Base-by-base conservation (phyloP, 2,797 vertebrate species). In the Diglossa cyanea region DNA sequence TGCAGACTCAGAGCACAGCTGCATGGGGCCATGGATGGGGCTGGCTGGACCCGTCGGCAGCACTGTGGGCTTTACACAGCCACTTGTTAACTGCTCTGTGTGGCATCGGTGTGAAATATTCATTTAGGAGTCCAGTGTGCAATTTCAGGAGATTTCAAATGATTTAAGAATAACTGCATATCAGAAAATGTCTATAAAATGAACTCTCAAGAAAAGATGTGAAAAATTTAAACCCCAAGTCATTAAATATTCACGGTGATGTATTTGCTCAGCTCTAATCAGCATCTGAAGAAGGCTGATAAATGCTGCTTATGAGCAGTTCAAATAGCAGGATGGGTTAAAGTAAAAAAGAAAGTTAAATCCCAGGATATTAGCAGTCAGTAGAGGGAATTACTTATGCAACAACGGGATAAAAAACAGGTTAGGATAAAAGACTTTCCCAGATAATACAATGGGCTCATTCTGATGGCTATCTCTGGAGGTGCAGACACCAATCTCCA, bases 251-350 rank as follows among this genome's bases (percentile, higher is more conserved):
- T 95, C 93, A 82, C 6, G 0, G 39, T 84, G 71, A 84, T 75
- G 9, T 92, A 86, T 92, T 95, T 92, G 66, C 62, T 88, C 50
- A 65, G 68, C 26, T 93, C 50, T 86, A 83, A 90, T 81, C 70
- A 75, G 73, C 1, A 0, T 68, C 44, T 31, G 0, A 88, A 88
- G 54, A 80, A 39, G 62, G 51, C 23, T 84, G 70, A 86, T 78
- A 86, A 92, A 90, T 2, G 8, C 66, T 73, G 35, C 50, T 72
- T 74, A 71, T 0, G 0, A 88, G 53, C 47, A 72, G 58, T 89
- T 90, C 70, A 84, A 79, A 85, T 79, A 82, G 68, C 5, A 14
- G 50, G 57, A 74, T 33, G 16, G 70, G 94, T 81, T 72, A 88
- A 90, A 88, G 39, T 47, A 4, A 92, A 86, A 94, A 87, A 60